Conservation (phyloP, 2,888 invertebrate genomes). For the Tenthredo distinguenda region DNA sequence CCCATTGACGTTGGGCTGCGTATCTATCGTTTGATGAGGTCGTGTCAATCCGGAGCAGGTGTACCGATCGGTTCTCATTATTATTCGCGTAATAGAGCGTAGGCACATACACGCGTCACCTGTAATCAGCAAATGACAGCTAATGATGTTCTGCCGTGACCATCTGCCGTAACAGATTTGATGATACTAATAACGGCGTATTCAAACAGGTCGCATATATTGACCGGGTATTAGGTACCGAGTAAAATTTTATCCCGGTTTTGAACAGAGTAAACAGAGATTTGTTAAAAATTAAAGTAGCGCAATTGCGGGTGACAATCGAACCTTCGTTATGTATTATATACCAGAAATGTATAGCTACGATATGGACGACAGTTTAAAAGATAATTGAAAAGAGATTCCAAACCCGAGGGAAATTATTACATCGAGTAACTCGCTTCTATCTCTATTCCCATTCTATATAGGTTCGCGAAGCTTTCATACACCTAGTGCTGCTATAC, state of each 20-base stretch:
- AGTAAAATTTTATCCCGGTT: background rate
- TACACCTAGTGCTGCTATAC: background rate
- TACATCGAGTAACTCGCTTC: background rate
- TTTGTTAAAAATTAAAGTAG: background rate
- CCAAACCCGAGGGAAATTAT: conserved; percentile 4
- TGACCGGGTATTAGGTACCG: background rate
- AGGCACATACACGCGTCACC: conserved; percentile 9
- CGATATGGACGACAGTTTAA: background rate
- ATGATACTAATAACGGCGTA: conserved; percentile 41
- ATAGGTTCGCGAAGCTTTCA: background rate
- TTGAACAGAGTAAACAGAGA: conserved; percentile 3
- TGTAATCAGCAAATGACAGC: conserved; percentile 66
- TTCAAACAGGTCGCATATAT: conserved; percentile 4
- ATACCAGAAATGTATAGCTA: background rate
- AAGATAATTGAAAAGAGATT: conserved; percentile 44
- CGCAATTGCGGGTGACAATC: background rate
- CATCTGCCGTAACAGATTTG: conserved; percentile 69
- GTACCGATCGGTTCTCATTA: conserved; percentile 22
- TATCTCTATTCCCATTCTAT: background rate
- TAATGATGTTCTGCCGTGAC: conserved; percentile 74
- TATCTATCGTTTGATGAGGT: background rate
- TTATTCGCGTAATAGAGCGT: conserved; percentile 11
- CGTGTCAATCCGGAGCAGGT: background rate
- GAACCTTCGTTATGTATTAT: background rate
- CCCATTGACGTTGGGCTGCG: background rate